Evolutionary conservation across 53 echinoderm and acorn worm species (phyloP).

Genomic region (Henricia sp.): DNA sequence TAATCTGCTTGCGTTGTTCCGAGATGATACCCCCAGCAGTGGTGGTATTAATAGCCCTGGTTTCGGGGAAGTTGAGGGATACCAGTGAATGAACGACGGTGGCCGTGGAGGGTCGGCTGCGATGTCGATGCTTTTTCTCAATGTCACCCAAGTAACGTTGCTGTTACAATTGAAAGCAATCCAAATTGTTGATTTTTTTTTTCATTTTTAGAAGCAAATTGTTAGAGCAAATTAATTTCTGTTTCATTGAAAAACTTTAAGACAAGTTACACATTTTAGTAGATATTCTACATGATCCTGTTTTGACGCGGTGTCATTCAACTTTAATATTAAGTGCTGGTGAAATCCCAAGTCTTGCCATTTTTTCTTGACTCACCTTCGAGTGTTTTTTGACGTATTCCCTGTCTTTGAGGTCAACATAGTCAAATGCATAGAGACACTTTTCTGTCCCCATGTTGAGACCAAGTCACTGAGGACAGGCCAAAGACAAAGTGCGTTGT

Average conservation of each 20-base stretch:
- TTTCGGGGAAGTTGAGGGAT: conserved; percentile 87
- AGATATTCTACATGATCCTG: too few species aligned
- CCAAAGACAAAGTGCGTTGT: too few species aligned
- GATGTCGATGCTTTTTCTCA: conserved; percentile 67
- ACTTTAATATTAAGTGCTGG: too few species aligned
- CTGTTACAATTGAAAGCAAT: conserved; percentile 43
- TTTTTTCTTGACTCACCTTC: conserved; percentile 71
- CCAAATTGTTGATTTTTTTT: too few species aligned
- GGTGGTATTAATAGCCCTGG: conserved; percentile 83
- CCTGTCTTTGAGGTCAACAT: conserved; percentile 84
- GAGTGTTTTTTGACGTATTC: conserved; percentile 77
- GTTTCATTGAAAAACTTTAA: too few species aligned
- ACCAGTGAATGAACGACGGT: conserved; percentile 81
- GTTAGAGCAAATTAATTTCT: too few species aligned
- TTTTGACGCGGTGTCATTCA: too few species aligned
- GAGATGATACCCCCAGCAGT: conserved; percentile 77
- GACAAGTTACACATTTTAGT: too few species aligned
- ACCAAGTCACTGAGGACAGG: too few species aligned
- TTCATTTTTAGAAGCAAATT: too few species aligned
- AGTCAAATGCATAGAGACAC: conserved; percentile 79
- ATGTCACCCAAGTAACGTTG: conserved; percentile 86
- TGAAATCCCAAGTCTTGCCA: too few species aligned
- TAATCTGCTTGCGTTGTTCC: conserved; percentile 81
- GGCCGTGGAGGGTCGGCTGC: conserved; percentile 54
- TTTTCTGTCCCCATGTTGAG: conserved; percentile 61